phyloP scores from a whole-genome alignment of 2,797 vertebrate species.

The Peromyscus eremicus region DNA sequence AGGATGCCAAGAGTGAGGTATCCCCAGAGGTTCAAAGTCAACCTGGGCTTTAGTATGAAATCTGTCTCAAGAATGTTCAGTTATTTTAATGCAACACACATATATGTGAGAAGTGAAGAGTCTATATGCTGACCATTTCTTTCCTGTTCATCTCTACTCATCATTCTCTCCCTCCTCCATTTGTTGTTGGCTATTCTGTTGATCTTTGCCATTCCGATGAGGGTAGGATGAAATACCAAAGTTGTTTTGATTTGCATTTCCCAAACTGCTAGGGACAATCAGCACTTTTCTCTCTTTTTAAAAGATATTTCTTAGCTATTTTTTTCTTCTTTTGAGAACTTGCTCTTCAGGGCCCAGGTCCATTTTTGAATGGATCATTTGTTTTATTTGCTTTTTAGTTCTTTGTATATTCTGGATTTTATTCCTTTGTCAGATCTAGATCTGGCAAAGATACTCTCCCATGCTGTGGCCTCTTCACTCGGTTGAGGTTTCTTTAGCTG shows the following conservation, averaged over 20 bases:
- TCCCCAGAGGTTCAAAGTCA: not conserved
- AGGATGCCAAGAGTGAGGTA: fast-evolving
- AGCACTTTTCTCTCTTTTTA: not conserved
- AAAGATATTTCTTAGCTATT: too few species aligned
- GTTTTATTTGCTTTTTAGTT: not conserved
- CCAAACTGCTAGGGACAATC: not conserved
- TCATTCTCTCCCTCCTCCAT: fast-evolving
- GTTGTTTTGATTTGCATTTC: not conserved
- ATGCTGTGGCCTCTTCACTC: not conserved
- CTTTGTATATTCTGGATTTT: not conserved
- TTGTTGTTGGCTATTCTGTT: not conserved
- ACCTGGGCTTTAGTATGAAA: not conserved
- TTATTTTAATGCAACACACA: not conserved
- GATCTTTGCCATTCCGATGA: not conserved
- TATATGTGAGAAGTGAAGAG: too few species aligned
- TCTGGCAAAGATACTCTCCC: not conserved
- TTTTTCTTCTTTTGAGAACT: not conserved
- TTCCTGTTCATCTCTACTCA: not conserved
- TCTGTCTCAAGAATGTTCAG: not conserved
- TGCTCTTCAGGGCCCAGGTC: not conserved
- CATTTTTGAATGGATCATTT: not conserved
- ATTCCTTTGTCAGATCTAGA: not conserved
- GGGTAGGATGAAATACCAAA: not conserved
- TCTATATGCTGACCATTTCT: too few species aligned
- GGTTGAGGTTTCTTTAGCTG: not conserved